Conservation (phyloP, 2,113 vertebrate species). For the Eublepharis macularius region DNA sequence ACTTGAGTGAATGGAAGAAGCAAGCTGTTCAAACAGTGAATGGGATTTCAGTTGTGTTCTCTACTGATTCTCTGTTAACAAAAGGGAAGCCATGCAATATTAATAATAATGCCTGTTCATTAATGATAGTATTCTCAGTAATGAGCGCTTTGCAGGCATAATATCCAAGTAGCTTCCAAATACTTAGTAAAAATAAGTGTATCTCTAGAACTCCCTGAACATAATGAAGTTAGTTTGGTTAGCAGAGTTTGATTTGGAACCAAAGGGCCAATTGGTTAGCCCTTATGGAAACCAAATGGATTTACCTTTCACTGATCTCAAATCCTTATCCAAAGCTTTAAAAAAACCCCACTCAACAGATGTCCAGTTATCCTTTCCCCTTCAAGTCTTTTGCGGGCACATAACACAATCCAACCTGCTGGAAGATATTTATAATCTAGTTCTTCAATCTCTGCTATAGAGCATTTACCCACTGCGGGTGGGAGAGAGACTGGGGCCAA, state of each 20-base stretch:
- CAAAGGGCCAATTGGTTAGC: not conserved
- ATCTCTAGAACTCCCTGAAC: not conserved
- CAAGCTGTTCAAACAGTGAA: not conserved
- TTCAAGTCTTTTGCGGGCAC: not conserved
- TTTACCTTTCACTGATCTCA: no score
- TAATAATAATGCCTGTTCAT: conserved; percentile 11
- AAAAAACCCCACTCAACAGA: not conserved
- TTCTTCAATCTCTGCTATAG: not conserved
- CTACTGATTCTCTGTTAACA: not conserved
- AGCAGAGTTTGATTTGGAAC: not conserved
- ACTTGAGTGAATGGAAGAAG: not conserved
- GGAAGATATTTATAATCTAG: not conserved
- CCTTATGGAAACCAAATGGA: not conserved
- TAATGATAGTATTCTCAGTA: not conserved
- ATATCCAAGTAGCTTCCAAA: not conserved
- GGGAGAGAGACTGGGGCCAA: not conserved
- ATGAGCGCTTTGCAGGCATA: not conserved
- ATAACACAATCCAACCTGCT: not conserved
- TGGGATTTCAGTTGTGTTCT: not conserved
- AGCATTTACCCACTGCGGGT: not conserved
- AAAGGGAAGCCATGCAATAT: conserved; percentile 16
- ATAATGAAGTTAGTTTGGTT: not conserved
- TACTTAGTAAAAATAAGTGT: not conserved
- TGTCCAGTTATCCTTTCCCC: no score
- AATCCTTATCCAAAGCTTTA: not conserved